phyloP scores from a whole-genome alignment of 2,113 vertebrate genomes.

The Murina feae region DNA sequence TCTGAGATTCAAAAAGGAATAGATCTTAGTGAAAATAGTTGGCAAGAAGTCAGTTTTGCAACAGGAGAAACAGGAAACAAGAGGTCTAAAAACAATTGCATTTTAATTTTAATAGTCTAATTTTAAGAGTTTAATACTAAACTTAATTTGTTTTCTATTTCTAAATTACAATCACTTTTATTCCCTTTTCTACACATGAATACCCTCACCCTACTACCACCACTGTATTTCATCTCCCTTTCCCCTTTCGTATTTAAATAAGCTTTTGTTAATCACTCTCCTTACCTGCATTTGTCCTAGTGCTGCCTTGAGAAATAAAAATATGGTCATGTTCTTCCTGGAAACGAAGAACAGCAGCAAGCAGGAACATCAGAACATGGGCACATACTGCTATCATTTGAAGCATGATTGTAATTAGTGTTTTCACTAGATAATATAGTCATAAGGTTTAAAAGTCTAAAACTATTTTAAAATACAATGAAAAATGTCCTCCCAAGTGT shows the following conservation, averaged over 20 bases:
- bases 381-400: not conserved
- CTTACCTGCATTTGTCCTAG: not conserved
- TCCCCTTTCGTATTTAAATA: not conserved
- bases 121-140: not conserved
- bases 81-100: not conserved
- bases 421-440: not conserved
- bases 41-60: not conserved
- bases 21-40: not conserved
- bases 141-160: not conserved
- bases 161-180: not conserved
- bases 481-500: not conserved
- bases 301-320: not conserved
- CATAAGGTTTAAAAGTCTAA: not conserved
- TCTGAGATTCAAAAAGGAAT: not conserved
- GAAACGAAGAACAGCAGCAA: not conserved
- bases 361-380: not conserved
- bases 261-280: not conserved
- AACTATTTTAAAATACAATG: not conserved
- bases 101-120: not conserved
- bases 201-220: too few species aligned
- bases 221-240: too few species aligned
- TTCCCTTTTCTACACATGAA: not conserved
- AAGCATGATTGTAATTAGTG: not conserved
- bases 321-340: not conserved
- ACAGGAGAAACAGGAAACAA: not conserved